Percentiles rank a stretch among this genome's conserved stretches.
These are phyloP conservation scores for Musca domestica DNA, from an alignment of 1,140 invertebrate genomes.

Conservation along the genomic window DNA sequence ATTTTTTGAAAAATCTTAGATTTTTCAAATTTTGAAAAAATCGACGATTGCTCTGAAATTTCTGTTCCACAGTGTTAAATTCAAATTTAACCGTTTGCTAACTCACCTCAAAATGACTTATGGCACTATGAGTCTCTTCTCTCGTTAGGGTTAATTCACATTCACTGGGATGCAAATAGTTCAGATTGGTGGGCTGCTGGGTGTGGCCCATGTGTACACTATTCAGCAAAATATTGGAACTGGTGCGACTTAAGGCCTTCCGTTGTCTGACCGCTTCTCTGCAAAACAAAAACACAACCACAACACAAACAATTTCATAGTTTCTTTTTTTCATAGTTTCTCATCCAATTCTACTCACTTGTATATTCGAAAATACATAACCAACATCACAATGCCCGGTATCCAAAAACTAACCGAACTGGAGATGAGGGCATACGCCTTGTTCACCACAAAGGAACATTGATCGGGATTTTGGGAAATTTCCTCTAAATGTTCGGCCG, in stretches of 20 bases:
- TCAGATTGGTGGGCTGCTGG: conserved; percentile 63
- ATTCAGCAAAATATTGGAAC: conserved; percentile 78
- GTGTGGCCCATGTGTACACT: conserved; percentile 77
- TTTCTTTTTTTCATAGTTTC: no score
- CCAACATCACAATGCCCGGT: conserved; percentile 89
- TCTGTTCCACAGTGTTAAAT: no score
- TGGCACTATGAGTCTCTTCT: conserved; percentile 59
- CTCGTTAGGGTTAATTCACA: conserved; percentile 55
- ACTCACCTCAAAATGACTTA: conserved; percentile 55
- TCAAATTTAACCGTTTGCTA: no score
- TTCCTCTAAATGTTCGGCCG: conserved; percentile 70
- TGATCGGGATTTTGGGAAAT: conserved; percentile 70
- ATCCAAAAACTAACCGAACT: conserved; percentile 94
- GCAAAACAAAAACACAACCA: conserved; percentile 42
- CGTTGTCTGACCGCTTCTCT: conserved; percentile 84
- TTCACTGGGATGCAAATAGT: conserved; percentile 65
- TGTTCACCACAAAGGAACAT: conserved; percentile 86
- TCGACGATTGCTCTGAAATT: no score
- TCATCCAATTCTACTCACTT: conserved; percentile 59
- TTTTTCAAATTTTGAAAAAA: no score
- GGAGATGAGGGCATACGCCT: conserved; percentile 84
- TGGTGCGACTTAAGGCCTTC: conserved; percentile 77
- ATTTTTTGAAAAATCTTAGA: no score
- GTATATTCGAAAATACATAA: conserved; percentile 88
- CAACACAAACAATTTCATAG: neutral